Evolutionary conservation across 2,888 invertebrate species (phyloP).

Genomic region (Opisthograptis luteolata): DNA sequence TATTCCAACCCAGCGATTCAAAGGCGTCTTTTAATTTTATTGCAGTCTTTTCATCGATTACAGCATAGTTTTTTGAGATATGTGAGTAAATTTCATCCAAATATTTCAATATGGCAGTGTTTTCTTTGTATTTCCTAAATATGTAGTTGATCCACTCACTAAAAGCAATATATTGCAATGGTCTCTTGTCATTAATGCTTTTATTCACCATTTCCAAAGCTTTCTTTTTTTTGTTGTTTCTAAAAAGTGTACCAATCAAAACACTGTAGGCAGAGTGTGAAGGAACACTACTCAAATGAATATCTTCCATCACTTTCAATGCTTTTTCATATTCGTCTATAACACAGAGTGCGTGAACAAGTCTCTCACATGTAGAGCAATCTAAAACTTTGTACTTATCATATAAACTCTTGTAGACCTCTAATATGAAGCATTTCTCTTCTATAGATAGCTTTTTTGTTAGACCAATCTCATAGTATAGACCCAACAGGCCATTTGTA

Average conservation of each 20-base stretch:
- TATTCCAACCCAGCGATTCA: constrained; percentile 57
- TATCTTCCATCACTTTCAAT: constrained; percentile 84
- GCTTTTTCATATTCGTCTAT: constrained; percentile 87
- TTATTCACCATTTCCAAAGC: constrained; percentile 86
- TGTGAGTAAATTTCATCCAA: constrained; percentile 85
- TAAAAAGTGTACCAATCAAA: constrained; percentile 85
- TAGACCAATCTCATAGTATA: constrained; percentile 74
- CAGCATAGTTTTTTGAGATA: constrained; percentile 75
- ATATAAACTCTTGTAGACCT: constrained; percentile 74
- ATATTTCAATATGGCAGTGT: constrained; percentile 59
- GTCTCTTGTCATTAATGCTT: constrained; percentile 71
- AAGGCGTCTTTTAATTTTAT: constrained; percentile 57
- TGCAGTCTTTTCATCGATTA: constrained; percentile 56
- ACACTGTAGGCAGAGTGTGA: constrained; percentile 76
- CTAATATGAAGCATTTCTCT: constrained; percentile 82
- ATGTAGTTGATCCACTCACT: constrained; percentile 81
- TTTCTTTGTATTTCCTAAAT: constrained; percentile 63
- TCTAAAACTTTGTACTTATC: constrained; percentile 85
- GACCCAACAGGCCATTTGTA: constrained; percentile 81
- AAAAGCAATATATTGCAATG: constrained; percentile 76
- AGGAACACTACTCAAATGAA: constrained; percentile 77
- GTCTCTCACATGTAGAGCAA: constrained; percentile 82
- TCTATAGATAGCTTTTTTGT: constrained; percentile 57
- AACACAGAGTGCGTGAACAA: constrained; percentile 86
- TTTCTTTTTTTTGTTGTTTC: constrained; percentile 78